phyloP scores from a whole-genome alignment of 2,797 vertebrate species.

The Artibeus lituratus region DNA sequence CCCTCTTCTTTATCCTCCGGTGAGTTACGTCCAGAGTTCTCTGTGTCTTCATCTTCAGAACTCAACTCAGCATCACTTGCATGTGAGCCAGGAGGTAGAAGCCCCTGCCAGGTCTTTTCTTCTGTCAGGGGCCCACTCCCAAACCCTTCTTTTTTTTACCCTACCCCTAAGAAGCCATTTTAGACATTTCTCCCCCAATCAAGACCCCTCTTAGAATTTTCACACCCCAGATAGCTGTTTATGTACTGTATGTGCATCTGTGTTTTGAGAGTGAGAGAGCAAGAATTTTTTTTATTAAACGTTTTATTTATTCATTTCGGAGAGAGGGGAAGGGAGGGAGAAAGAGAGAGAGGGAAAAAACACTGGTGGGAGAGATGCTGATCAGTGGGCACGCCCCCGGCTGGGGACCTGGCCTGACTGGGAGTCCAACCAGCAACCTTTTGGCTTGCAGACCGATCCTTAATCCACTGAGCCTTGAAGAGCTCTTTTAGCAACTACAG shows the following conservation, averaged over 20 bases:
- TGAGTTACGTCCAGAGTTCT: neutral
- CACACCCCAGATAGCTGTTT: neutral
- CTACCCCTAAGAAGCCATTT: neutral
- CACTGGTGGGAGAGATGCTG: neutral
- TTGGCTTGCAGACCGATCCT: neutral
- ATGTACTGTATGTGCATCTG: neutral
- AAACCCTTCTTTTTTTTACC: neutral
- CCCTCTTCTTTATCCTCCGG: slow-evolving; percentile 40
- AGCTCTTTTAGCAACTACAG: neutral
- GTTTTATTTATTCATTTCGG: neutral
- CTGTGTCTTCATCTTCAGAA: slow-evolving; percentile 77
- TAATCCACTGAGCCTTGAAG: too few species aligned
- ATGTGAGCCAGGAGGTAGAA: slow-evolving; percentile 87
- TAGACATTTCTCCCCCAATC: neutral
- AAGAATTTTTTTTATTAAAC: neutral
- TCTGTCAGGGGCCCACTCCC: neutral
- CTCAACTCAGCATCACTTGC: slow-evolving; percentile 87
- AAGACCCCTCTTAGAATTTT: neutral
- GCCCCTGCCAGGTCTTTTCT: slow-evolving; percentile 92
- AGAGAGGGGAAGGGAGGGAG: neutral
- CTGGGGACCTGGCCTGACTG: neutral
- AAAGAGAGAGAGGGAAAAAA: neutral
- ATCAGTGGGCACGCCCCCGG: neutral
- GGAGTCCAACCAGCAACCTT: neutral
- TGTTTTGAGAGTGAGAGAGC: neutral